Base-by-base conservation (phyloP, 2,797 vertebrate species). In the Sebastiscus albofasciatus region DNA sequence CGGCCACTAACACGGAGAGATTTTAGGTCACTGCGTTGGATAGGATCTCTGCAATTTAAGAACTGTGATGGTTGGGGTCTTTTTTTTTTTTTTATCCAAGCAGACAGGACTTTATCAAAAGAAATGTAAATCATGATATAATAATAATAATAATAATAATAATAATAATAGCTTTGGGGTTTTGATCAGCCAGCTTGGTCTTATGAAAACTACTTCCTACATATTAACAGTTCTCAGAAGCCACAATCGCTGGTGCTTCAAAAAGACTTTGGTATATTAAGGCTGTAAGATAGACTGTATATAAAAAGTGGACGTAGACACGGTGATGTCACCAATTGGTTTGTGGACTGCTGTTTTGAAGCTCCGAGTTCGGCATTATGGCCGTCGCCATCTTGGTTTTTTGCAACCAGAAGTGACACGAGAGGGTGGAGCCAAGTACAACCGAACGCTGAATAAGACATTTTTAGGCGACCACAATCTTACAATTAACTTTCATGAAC, bases 1-100 rank as follows among this genome's bases (percentile, higher is more conserved):
- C 4, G 8, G 78, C 65, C 67, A 70, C 56, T 42, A 34, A 75
- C 56, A 77, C 7, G 8, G 10, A 67, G 62, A 77, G 31, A 80
- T 81, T 86, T 69, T 13, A 82, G 81, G 75, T 83, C 80, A 85
- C 36, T 24, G 75, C 36, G 0, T 68, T 71, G 46, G 27, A 64
- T 12, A 7, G 46, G 56, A 75, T 66, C n/a, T 64, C 64, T 70
- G 54, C 13, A 33, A 42, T 55, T 46, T n/a, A 69, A 14, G 54
- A 36, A 66, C 8, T 1, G 55, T n/a, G 22, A 31, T 6, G 31
- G 71, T 1, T 1, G 58, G 33, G 1, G 8, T 16, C 6, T 52
- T 58, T 34, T 34, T 59, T 52, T 31, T 31, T 34, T 59, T 52
- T 31, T 31, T 39, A 54, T 67, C n/a, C 26, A 8, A 36, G 33